Percentiles rank a stretch among this genome's conserved stretches.
These are phyloP conservation scores for Ammodytes marinus DNA, from an alignment of 2,113 vertebrate genomes.

Conservation along the genomic window DNA sequence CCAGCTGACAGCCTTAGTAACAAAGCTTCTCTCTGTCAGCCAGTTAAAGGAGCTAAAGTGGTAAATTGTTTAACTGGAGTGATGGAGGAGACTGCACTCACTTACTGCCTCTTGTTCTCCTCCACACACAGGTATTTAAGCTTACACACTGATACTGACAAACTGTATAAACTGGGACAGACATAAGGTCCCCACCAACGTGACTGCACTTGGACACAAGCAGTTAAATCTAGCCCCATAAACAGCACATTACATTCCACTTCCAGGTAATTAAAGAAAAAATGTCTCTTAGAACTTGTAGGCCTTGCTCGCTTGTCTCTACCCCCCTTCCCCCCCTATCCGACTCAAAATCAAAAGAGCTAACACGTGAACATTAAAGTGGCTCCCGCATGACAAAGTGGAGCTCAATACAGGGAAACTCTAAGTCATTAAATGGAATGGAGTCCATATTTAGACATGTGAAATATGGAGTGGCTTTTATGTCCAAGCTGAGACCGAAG, in stretches of 20 bases:
- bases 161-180: background rate
- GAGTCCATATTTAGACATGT: slow-evolving; percentile 62
- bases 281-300: background rate
- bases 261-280: slow-evolving; percentile 45
- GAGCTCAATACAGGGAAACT: slow-evolving; percentile 39
- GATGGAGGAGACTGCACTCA: slow-evolving; percentile 20
- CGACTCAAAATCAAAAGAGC: background rate
- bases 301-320: background rate
- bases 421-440: slow-evolving; percentile 29
- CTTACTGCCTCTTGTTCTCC: background rate
- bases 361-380: slow-evolving; percentile 42
- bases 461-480: slow-evolving; percentile 32
- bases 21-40: slow-evolving; percentile 29
- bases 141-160: background rate
- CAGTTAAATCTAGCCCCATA: slow-evolving; percentile 24
- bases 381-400: slow-evolving; percentile 20
- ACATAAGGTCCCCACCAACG: background rate
- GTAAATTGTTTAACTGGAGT: slow-evolving; percentile 43
- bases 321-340: background rate
- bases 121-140: slow-evolving; percentile 12
- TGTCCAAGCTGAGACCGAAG: slow-evolving; percentile 17
- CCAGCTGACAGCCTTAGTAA: slow-evolving; percentile 4
- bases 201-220: background rate
- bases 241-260: slow-evolving; percentile 34
- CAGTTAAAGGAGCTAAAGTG: slow-evolving; percentile 36